Conservation (phyloP, 2,888 invertebrate species). For the Caenorhabditis japonica region DNA sequence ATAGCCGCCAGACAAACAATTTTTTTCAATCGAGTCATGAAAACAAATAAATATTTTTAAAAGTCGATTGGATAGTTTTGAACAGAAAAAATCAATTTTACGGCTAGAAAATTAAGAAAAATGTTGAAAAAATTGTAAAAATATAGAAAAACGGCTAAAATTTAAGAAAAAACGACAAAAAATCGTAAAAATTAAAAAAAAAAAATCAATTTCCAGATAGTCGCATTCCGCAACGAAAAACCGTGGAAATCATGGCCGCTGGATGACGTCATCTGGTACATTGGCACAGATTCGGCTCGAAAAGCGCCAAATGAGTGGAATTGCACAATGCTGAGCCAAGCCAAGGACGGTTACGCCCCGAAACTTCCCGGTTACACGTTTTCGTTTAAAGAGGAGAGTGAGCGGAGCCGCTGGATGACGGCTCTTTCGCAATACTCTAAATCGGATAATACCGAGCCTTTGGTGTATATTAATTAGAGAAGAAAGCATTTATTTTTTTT, state of each 20-base stretch:
- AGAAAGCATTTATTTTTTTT: too few species aligned
- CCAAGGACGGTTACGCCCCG: conserved; percentile 5
- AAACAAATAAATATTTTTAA: too few species aligned
- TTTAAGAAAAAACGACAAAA: too few species aligned
- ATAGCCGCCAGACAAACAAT: too few species aligned
- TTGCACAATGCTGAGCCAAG: conserved; percentile 24
- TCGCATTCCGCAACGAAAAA: conserved; percentile 58
- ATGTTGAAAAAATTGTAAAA: too few species aligned
- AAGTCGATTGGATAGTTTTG: too few species aligned
- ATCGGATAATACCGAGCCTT: conserved; percentile 46
- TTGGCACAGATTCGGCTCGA: conserved; percentile 64
- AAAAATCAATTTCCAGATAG: conserved; percentile 45
- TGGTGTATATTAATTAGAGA: conserved; percentile 62
- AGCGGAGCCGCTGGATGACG: conserved; percentile 56
- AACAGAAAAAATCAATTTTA: too few species aligned
- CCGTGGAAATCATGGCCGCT: conserved; percentile 63
- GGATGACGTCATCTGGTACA: conserved; percentile 70
- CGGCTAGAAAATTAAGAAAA: too few species aligned
- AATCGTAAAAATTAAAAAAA: too few species aligned
- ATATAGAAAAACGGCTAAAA: too few species aligned
- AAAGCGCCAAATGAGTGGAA: conserved; percentile 56
- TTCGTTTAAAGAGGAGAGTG: conserved; percentile 49
- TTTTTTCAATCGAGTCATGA: too few species aligned
- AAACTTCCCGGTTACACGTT: conserved; percentile 54
- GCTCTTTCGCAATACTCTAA: conserved; percentile 46